phyloP scores from a whole-genome alignment of 2,113 vertebrate species.

The Hylia prasina region DNA sequence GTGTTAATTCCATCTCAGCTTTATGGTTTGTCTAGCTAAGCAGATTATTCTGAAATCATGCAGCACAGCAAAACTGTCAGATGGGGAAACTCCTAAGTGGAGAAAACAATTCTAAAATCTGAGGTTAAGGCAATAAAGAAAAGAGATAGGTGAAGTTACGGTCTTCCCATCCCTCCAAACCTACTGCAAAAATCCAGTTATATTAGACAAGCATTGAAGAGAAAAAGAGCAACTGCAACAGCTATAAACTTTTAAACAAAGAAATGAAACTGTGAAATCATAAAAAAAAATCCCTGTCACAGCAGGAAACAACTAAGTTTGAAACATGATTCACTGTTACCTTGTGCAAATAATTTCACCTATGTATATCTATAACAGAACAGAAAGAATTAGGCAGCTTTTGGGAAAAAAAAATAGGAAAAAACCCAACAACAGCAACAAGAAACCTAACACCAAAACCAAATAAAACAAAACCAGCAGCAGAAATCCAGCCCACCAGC shows the following conservation, averaged over 20 bases:
- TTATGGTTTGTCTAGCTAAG: not conserved
- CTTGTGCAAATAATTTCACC: not conserved
- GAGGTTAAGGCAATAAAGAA: not conserved
- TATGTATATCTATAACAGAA: not conserved
- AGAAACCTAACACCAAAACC: not conserved
- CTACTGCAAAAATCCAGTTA: not conserved
- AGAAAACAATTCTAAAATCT: not conserved
- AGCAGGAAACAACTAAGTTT: not conserved
- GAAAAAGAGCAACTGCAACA: not conserved
- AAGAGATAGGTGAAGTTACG: not conserved
- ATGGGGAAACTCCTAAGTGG: not conserved
- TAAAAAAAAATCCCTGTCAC: not conserved
- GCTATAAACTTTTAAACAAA: not conserved
- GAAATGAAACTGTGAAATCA: not conserved
- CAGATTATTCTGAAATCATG: not conserved
- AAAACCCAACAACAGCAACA: not conserved
- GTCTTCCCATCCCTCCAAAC: not conserved
- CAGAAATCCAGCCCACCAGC: not conserved
- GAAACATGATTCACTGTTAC: not conserved
- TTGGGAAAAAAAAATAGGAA: rapidly evolving
- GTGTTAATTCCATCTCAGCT: not conserved
- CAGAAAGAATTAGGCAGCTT: not conserved
- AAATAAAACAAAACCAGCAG: not conserved
- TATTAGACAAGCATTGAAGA: not conserved
- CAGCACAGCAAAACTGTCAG: not conserved